Base-by-base conservation (phyloP, 2,797 vertebrate species). In the Scyliorhinus canicula region DNA sequence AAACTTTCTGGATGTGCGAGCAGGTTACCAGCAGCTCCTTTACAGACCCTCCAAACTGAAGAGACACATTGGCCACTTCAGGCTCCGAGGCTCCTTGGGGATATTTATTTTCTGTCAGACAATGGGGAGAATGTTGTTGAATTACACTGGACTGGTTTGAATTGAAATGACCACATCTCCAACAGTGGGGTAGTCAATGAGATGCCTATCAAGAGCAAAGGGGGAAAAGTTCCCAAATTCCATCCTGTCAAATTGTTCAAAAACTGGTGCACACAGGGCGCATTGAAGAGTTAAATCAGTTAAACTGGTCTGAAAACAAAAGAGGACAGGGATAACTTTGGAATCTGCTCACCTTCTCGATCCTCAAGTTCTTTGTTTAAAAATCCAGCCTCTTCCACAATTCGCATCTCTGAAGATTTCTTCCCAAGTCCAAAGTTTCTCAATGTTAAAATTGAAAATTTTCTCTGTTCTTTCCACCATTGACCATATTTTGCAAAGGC, bases 381-480 rank as follows among this genome's bases (percentile, higher is more conserved):
- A 6, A 95, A 95, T 93, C 11, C 69, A 0, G 96, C 97, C 95
- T 98, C 97, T 8, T 95, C 95, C 69, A 96, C 96, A 91, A 98
- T 96, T 55, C 95, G 96, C 2, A 96, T 95, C 95, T 98, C 97
- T 95, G 97, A 28, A 0, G 47, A 95, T 65, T 96, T 97, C 96
- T 96, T 97, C n/a, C 97, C 95, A 0, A 97, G 95, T 40, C 96
- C 96, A 90, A 98, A 96, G 91, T 95, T 96, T 4, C 96, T 96
- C 60, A 98, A 95, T 0, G 96, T 79, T 0, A 93, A 96, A 94
- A 97, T 96, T 9, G 96, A 96, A 93, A 98, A 98, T 4, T 96
- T 96, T 57, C 97, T 97, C 96, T 98, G 97, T 82, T 98, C 97
- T 94, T 95, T 96, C 97, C 97, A 98, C 0, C 95, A 96, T 21